These are phyloP conservation scores for Cynopterus brachyotis DNA, from an alignment of 2,113 vertebrate genomes.

Conservation along the genomic window DNA sequence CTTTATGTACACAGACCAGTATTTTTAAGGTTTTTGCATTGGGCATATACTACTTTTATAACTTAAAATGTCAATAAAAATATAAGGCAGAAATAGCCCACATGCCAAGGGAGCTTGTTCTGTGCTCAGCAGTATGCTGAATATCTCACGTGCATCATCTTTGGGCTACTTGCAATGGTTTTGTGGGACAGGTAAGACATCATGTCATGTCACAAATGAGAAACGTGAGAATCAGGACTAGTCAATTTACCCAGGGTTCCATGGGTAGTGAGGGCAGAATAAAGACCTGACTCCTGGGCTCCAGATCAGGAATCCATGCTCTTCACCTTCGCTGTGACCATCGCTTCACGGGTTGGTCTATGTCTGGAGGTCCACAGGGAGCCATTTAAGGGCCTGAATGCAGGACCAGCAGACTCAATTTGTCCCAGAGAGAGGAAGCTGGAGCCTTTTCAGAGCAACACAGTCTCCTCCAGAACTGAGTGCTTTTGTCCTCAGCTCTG, in stretches of 20 bases:
- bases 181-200: fast-evolving
- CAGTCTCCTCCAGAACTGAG: too few species aligned
- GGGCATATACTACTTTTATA: not conserved
- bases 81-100: not conserved
- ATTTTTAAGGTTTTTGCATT: not conserved
- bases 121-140: not conserved
- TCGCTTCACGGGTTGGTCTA: fast-evolving
- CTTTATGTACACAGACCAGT: not conserved
- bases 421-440: not conserved
- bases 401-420: too few species aligned
- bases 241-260: not conserved
- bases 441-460: fast-evolving
- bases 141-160: fast-evolving
- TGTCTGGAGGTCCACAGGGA: not conserved
- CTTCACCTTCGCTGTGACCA: fast-evolving
- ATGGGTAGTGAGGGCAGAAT: not conserved
- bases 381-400: too few species aligned
- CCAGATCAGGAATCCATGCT: fast-evolving
- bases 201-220: not conserved
- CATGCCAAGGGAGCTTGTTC: fast-evolving
- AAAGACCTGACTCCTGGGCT: too few species aligned
- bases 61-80: not conserved
- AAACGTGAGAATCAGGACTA: not conserved
- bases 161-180: not conserved
- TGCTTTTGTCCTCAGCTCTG: not conserved